Conservation (phyloP, 1,140 invertebrate genomes). For the Drosophila pallidifrons region DNA sequence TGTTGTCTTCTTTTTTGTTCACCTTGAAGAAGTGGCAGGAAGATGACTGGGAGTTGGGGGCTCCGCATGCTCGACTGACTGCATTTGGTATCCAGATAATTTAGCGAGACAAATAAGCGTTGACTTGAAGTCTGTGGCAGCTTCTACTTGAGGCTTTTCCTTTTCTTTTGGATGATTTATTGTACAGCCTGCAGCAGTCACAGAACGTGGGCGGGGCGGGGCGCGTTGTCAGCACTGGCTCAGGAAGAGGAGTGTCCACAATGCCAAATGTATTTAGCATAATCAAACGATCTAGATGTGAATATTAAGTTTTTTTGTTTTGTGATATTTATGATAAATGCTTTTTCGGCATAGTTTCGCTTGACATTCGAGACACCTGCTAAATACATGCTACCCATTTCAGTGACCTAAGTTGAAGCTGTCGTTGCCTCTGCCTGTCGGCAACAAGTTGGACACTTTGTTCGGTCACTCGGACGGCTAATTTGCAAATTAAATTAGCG, state of each 20-base stretch:
- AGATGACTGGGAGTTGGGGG: neutral
- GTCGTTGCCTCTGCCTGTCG: neutral
- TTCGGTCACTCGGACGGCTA: constrained; percentile 41
- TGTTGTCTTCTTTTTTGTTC: too few relatives aligned
- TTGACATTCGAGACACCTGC: constrained; percentile 2
- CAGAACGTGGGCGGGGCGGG: neutral
- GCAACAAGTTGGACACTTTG: constrained; percentile 49
- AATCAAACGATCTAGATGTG: constrained; percentile 5
- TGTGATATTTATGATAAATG: neutral
- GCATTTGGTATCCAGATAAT: constrained; percentile 58
- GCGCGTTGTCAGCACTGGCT: neutral
- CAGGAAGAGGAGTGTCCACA: neutral
- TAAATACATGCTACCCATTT: constrained; percentile 23
- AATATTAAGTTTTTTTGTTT: neutral
- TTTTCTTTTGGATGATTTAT: neutral
- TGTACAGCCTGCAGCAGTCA: neutral
- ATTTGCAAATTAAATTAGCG: constrained; percentile 79
- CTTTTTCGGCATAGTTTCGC: neutral
- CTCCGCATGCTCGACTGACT: constrained; percentile 18
- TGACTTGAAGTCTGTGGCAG: constrained; percentile 43
- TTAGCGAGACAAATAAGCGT: constrained; percentile 58
- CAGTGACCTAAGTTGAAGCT: neutral
- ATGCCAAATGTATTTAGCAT: neutral
- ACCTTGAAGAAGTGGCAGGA: constrained; percentile 27
- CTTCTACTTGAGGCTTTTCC: neutral